Base-by-base conservation (phyloP, 2,113 vertebrate species). In the Lepidothrix coronata region DNA sequence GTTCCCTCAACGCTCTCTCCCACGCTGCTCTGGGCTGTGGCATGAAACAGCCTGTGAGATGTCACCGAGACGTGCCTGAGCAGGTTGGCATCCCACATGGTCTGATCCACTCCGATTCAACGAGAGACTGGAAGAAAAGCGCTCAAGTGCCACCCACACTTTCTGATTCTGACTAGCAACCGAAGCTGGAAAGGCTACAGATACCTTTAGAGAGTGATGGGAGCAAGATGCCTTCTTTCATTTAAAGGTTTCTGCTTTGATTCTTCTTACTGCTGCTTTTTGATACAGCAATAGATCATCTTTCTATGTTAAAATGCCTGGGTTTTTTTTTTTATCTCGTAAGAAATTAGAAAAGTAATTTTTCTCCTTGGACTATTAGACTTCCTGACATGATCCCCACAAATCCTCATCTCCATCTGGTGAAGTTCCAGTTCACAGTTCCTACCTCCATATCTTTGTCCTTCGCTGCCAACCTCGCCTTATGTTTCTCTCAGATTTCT, bases 21-120 rank as follows among this genome's bases (percentile, higher is more conserved):
- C 83, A 94, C 88, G 46, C 88, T 94, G 83, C 93, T 88, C 92
- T 81, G 79, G 85, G 93, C 92, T 84, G 48, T 43, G 73, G 83
- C 91, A 94, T 49, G 41, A 72, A 97, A 61, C 95, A 95, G 93
- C 85, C 96, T 96, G 93, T 72, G 70, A 67, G 88, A 96, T 88
- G 91, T 95, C 91, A 94, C 68, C 1, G 22, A 93, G 92, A 90
- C 44, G 49, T 93, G 89, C 91, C 94, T 96, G 91, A 96, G 94
- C 94, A 96, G 93, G 95, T 89, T 95, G 95, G 85, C 92, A 82
- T 86, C 90, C 93, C 88, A 96, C 93, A 94, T 94, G 95, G 91
- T 96, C 83, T 91, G 6, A 95, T 92, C 83, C 83, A 89, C 6
- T 8, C 88, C 87, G 80, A 93, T 93, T 84, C 93, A 59, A 94